phyloP scores from a whole-genome alignment of 2,888 invertebrate genomes.

The Hipparchia semele region DNA sequence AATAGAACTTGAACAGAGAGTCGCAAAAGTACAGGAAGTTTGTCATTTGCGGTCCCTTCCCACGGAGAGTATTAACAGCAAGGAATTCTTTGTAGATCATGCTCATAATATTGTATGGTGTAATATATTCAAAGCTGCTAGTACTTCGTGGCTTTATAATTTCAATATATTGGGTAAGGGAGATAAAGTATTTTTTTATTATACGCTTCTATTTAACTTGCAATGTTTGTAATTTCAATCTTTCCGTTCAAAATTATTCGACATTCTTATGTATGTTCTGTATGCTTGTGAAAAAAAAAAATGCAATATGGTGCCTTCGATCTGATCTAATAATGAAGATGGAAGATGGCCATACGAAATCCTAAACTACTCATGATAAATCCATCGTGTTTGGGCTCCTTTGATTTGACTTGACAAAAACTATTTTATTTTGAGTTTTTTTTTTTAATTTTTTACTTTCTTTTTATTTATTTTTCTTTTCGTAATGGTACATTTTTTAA shows the following conservation, averaged over 20 bases:
- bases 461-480: not conserved
- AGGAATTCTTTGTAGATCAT: constrained; percentile 89
- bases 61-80: constrained; percentile 83
- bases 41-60: constrained; percentile 68
- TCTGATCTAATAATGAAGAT: too few relatives aligned
- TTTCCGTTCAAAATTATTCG: too few relatives aligned
- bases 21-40: constrained; percentile 69
- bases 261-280: too few relatives aligned
- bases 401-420: too few relatives aligned
- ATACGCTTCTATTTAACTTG: too few relatives aligned
- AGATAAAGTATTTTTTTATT: not conserved
- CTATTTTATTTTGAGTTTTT: too few relatives aligned
- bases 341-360: too few relatives aligned
- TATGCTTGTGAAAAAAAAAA: too few relatives aligned
- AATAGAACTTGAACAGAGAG: constrained; percentile 76
- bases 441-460: not conserved
- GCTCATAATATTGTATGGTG: constrained; percentile 88
- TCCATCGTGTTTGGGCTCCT: too few relatives aligned
- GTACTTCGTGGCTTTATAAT: constrained; percentile 92
- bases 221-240: too few relatives aligned
- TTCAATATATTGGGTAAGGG: constrained; percentile 86
- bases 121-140: constrained; percentile 89
- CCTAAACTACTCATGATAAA: too few relatives aligned
- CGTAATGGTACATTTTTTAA: not conserved
- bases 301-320: too few relatives aligned